These are phyloP conservation scores for Nasonia giraulti DNA, from an alignment of 1,140 invertebrate species.

Conservation along the genomic window DNA sequence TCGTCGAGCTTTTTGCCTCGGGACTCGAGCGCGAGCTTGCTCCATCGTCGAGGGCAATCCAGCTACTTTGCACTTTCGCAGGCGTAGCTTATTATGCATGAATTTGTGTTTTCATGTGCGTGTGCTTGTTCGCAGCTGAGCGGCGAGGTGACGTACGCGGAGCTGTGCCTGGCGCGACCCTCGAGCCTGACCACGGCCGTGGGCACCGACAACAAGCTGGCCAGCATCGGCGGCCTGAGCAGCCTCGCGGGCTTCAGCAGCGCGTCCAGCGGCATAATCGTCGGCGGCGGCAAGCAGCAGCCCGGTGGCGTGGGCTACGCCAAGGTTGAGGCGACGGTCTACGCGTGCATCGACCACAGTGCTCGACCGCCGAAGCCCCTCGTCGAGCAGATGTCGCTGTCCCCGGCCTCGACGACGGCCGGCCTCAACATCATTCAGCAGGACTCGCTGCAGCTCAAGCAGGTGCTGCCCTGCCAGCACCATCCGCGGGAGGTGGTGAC, in stretches of 20 bases:
- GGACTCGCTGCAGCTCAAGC: slow-evolving; percentile 22
- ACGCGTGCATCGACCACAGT: slow-evolving; percentile 82
- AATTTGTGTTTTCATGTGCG: no score
- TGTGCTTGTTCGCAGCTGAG: slow-evolving; percentile 61
- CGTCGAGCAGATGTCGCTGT: slow-evolving; percentile 59
- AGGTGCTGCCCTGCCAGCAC: slow-evolving; percentile 55
- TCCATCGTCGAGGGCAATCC: background rate
- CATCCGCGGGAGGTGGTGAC: slow-evolving; percentile 84
- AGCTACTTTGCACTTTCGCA: no score
- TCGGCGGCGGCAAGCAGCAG: slow-evolving; percentile 64
- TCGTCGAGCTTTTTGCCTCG: background rate
- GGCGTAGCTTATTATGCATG: no score
- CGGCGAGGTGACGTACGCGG: slow-evolving; percentile 84
- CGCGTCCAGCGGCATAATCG: slow-evolving; percentile 64
- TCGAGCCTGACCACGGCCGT: slow-evolving; percentile 73
- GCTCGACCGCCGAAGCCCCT: slow-evolving; percentile 67
- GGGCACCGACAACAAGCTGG: slow-evolving; percentile 73
- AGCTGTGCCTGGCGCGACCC: slow-evolving; percentile 78
- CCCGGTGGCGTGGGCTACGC: slow-evolving; percentile 52
- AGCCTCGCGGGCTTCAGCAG: slow-evolving; percentile 65
- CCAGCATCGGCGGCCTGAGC: slow-evolving; percentile 60
- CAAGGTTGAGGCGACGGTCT: slow-evolving; percentile 77
- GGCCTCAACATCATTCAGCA: slow-evolving; percentile 52
- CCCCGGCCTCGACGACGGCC: slow-evolving; percentile 56
- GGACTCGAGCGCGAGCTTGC: background rate